Evolutionary conservation across 2,888 invertebrate genomes (phyloP).

Genomic region (Leptopilina syphax): DNA sequence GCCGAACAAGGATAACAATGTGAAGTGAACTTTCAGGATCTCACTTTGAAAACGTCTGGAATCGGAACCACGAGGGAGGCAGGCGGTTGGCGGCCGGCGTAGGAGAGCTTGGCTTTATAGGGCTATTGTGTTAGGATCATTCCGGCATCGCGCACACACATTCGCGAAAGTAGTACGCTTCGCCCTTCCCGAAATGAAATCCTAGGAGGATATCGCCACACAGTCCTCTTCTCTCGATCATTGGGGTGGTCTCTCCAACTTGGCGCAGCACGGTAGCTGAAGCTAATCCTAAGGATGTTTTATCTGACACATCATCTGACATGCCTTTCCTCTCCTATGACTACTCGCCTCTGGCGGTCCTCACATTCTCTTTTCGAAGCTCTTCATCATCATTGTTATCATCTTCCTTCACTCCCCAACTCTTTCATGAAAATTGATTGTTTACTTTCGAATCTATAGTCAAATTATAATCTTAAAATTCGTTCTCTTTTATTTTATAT

Average conservation of each 20-base stretch:
- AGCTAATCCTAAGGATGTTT: slow-evolving; percentile 74
- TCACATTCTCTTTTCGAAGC: not conserved
- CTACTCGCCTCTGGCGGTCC: slow-evolving; percentile 33
- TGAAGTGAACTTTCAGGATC: slow-evolving; percentile 53
- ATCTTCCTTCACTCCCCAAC: not conserved
- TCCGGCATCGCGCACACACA: slow-evolving; percentile 57
- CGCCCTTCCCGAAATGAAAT: slow-evolving; percentile 67
- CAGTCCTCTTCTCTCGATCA: slow-evolving; percentile 41
- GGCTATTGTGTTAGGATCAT: slow-evolving; percentile 74
- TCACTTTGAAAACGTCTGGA: slow-evolving; percentile 45
- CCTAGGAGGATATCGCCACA: slow-evolving; percentile 64
- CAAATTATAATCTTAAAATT: too few relatives aligned
- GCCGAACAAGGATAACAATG: slow-evolving; percentile 61
- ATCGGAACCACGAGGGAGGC: slow-evolving; percentile 51
- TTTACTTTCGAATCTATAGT: too few relatives aligned
- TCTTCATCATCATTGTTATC: slow-evolving; percentile 22
- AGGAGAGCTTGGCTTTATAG: slow-evolving; percentile 49
- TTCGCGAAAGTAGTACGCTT: slow-evolving; percentile 56
- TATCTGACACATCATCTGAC: slow-evolving; percentile 63
- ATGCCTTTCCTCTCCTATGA: slow-evolving; percentile 25
- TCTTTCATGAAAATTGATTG: too few relatives aligned
- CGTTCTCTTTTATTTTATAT: too few relatives aligned
- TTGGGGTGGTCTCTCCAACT: slow-evolving; percentile 70
- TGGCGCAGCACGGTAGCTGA: slow-evolving; percentile 75
- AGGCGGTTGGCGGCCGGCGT: slow-evolving; percentile 46